phyloP scores from a whole-genome alignment of 1,140 invertebrate species.

The Drosophila prosaltans region DNA sequence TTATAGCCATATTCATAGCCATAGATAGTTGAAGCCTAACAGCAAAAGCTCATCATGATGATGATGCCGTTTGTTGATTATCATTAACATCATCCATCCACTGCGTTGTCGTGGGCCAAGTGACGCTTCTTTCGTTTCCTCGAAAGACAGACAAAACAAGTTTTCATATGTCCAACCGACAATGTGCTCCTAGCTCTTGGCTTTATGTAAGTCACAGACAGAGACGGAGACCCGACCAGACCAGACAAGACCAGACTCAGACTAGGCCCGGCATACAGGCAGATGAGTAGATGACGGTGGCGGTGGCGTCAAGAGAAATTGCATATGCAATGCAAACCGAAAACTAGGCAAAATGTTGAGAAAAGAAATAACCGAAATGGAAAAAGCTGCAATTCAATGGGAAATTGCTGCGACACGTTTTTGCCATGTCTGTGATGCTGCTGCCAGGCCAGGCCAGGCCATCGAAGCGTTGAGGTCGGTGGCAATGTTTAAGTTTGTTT shows the following conservation, averaged over 20 bases:
- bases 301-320: conserved; percentile 49
- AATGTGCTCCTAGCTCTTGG: conserved; percentile 67
- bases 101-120: conserved; percentile 34
- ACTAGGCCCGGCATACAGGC: conserved; percentile 57
- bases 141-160: conserved; percentile 52
- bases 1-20: conserved; percentile 28
- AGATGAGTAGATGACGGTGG: conserved; percentile 54
- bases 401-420: conserved; percentile 76
- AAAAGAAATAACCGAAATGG: conserved; percentile 47
- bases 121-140: conserved; percentile 72
- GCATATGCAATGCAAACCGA: conserved; percentile 60
- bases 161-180: conserved; percentile 58
- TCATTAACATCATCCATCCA: conserved; percentile 19
- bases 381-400: conserved; percentile 70
- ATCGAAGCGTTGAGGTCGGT: conserved; percentile 46
- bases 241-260: conserved; percentile 14
- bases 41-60: conserved; percentile 34
- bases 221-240: conserved; percentile 43
- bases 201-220: conserved; percentile 78
- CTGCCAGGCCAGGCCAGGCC: conserved; percentile 27
- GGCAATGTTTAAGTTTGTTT: conserved; percentile 47
- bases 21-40: background rate
- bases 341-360: conserved; percentile 49
- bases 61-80: conserved; percentile 23
- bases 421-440: conserved; percentile 46